These are phyloP conservation scores for Lithobates sylvaticus DNA, from an alignment of 2,797 vertebrate genomes.

Conservation along the genomic window DNA sequence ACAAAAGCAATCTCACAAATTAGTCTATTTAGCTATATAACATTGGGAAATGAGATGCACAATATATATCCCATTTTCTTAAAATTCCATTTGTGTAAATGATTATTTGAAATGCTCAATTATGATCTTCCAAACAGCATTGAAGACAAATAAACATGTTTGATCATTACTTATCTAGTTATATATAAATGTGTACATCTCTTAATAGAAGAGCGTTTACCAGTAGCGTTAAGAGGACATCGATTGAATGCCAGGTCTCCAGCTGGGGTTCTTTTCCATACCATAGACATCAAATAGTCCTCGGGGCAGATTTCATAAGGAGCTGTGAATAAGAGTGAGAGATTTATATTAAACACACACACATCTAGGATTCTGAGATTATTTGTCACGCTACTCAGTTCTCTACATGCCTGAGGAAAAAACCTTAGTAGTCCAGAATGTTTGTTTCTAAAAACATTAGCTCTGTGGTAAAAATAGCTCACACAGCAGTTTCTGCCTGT, in stretches of 20 bases:
- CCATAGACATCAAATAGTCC: constrained; percentile 95
- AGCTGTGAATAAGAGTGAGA: constrained; percentile 78
- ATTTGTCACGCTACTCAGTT: constrained; percentile 61
- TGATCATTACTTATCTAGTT: constrained; percentile 8
- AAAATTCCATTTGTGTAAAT: constrained; percentile 36
- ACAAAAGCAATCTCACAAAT: constrained; percentile 20
- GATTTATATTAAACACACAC: constrained; percentile 61
- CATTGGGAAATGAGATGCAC: neutral
- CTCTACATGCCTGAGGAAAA: constrained; percentile 56
- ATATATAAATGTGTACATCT: constrained; percentile 15
- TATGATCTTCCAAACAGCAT: neutral
- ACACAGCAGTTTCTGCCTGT: constrained; percentile 46
- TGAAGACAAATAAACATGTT: constrained; percentile 7
- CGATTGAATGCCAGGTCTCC: constrained; percentile 96
- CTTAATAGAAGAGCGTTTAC: constrained; percentile 71
- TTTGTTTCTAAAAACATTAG: constrained; percentile 56
- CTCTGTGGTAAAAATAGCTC: constrained; percentile 46
- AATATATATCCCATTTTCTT: constrained; percentile 28
- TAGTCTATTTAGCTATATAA: constrained; percentile 23
- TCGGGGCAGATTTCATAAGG: constrained; percentile 99
- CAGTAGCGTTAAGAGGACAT: constrained; percentile 96
- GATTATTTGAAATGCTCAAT: constrained; percentile 49
- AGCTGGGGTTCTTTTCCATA: constrained; percentile 97
- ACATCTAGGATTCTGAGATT: constrained; percentile 54
- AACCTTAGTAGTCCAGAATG: constrained; percentile 52